A percentile compares a stretch with the other conserved stretches of the same genome.
phyloP scores from a whole-genome alignment of 2,113 vertebrate genomes.

The Tenrec ecaudatus region DNA sequence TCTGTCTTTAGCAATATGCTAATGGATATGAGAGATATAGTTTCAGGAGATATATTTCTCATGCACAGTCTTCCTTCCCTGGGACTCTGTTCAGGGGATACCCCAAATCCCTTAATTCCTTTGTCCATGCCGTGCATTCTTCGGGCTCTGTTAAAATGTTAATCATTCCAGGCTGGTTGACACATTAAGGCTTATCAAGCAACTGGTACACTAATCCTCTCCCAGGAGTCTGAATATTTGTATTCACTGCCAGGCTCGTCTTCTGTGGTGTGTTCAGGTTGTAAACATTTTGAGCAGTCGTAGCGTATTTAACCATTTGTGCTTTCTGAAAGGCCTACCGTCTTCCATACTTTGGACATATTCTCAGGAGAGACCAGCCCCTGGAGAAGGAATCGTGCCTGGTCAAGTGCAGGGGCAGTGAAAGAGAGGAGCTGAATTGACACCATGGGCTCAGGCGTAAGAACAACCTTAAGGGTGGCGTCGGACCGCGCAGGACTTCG shows the following conservation, averaged over 20 bases:
- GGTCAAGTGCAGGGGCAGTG: too few relatives aligned
- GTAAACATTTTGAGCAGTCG: neutral
- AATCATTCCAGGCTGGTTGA: neutral
- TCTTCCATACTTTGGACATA: too few relatives aligned
- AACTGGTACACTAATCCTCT: constrained; percentile 23
- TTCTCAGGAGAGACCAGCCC: too few relatives aligned
- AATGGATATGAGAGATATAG: neutral
- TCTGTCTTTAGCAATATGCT: neutral
- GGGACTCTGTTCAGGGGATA: neutral
- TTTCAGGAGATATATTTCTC: constrained; percentile 5
- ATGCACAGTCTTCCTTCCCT: neutral
- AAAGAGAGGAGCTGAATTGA: too few relatives aligned
- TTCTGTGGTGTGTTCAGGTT: neutral
- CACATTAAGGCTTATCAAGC: constrained; percentile 19
- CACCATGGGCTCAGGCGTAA: too few relatives aligned
- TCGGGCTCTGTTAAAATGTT: neutral
- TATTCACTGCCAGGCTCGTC: neutral
- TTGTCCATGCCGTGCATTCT: constrained; percentile 24
- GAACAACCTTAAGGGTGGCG: too few relatives aligned
- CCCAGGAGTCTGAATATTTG: neutral
- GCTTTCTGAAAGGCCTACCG: neutral
- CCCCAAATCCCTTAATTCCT: neutral
- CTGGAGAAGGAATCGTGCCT: too few relatives aligned
- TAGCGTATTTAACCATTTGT: neutral
- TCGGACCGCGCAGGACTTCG: too few relatives aligned